phyloP scores from a whole-genome alignment of 2,113 vertebrate genomes.

The Xyliphius kryptos region DNA sequence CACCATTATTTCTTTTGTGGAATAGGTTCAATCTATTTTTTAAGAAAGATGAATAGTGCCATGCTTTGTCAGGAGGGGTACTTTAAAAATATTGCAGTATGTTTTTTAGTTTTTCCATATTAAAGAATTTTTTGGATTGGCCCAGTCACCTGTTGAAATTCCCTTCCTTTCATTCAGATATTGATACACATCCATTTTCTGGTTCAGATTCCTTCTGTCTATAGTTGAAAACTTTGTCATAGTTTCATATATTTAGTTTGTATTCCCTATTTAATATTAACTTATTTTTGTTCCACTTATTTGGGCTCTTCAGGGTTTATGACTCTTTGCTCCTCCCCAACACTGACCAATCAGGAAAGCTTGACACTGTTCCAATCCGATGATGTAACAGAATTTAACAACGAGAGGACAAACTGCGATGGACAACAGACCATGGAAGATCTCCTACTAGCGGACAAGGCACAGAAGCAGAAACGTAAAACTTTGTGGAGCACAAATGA shows the following conservation, averaged over 20 bases:
- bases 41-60: no score
- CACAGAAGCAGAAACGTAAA: conserved; percentile 55
- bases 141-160: no score
- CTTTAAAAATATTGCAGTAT: no score
- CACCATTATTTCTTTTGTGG: no score
- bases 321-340: conserved; percentile 57
- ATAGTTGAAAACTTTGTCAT: no score
- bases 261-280: conserved; percentile 9
- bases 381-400: conserved; percentile 21
- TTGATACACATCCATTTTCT: no score
- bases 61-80: no score
- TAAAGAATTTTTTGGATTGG: no score
- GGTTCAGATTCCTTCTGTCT: no score
- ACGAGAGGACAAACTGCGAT: conserved; percentile 42
- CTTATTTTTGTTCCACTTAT: conserved; percentile 22
- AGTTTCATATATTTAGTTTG: neutral
- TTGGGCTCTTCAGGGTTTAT: conserved; percentile 45
- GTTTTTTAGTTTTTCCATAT: no score
- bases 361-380: conserved; percentile 46
- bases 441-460: conserved; percentile 32
- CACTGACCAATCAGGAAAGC: conserved; percentile 37
- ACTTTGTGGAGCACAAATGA: conserved; percentile 61
- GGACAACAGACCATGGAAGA: neutral
- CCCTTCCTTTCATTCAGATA: no score
- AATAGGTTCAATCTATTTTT: no score